These are phyloP conservation scores for Scaptomyza montana DNA, from an alignment of 1,140 invertebrate genomes.

Conservation along the genomic window DNA sequence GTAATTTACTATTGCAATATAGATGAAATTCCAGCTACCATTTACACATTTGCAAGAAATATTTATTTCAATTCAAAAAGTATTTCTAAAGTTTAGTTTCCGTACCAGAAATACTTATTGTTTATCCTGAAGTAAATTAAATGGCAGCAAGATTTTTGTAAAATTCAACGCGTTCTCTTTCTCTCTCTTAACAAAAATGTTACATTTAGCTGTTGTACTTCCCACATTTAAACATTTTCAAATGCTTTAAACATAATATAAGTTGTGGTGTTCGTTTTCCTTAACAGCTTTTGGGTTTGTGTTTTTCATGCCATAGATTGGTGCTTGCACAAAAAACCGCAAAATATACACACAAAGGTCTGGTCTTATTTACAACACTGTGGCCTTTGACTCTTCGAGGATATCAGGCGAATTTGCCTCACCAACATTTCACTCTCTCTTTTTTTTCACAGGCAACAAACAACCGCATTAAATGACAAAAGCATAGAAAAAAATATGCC, in stretches of 20 bases:
- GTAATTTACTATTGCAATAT: too few species aligned
- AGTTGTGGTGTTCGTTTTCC: constrained; percentile 3
- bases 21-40: too few species aligned
- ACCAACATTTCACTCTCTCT: constrained; percentile 35
- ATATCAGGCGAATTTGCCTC: constrained; percentile 38
- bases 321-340: constrained; percentile 47
- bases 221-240: neutral
- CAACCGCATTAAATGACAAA: neutral
- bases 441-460: constrained; percentile 52
- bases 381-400: constrained; percentile 18
- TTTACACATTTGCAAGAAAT: too few species aligned
- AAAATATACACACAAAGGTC: constrained; percentile 48
- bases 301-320: constrained; percentile 27
- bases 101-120: too few species aligned
- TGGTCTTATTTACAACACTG: constrained; percentile 22
- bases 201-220: neutral
- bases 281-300: constrained; percentile 16
- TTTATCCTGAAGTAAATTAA: too few species aligned
- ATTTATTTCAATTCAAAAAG: too few species aligned
- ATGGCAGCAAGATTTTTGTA: too few species aligned
- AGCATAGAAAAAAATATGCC: constrained; percentile 20
- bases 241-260: constrained; percentile 9
- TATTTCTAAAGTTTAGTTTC: too few species aligned
- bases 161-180: neutral
- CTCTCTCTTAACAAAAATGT: neutral